These are phyloP conservation scores for Agapostemon virescens DNA, from an alignment of 2,888 invertebrate genomes.

Conservation along the genomic window DNA sequence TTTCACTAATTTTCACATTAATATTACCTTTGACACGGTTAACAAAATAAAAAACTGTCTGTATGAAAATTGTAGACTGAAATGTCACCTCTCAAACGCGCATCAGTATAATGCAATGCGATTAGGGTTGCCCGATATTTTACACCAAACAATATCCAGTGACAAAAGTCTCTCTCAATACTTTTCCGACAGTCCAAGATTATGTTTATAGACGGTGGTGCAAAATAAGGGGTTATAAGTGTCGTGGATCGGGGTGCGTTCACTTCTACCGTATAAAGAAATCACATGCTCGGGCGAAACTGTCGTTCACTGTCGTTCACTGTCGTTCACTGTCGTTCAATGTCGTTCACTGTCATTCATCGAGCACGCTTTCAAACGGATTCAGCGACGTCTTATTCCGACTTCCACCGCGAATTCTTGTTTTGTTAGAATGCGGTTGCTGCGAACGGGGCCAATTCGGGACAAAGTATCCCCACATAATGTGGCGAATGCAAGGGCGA, in stretches of 20 bases:
- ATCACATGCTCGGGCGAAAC: too few relatives aligned
- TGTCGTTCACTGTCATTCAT: neutral
- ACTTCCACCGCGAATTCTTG: neutral
- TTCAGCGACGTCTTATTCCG: neutral
- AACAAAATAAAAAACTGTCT: too few relatives aligned
- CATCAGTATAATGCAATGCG: too few relatives aligned
- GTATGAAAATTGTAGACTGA: too few relatives aligned
- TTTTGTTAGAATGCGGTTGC: conserved; percentile 3
- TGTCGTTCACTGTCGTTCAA: too few relatives aligned
- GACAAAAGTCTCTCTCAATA: too few relatives aligned
- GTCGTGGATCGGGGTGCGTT: neutral
- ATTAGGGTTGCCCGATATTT: too few relatives aligned
- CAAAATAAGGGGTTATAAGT: neutral
- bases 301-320: neutral
- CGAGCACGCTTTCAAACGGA: neutral
- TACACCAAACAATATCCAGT: too few relatives aligned
- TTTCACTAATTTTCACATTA: too few relatives aligned
- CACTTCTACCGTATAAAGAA: neutral
- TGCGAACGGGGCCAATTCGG: conserved; percentile 21
- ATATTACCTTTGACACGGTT: too few relatives aligned
- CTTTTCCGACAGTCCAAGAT: too few relatives aligned
- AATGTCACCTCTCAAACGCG: too few relatives aligned
- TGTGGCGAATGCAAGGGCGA: neutral
- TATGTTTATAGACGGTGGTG: neutral
- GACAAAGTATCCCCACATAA: conserved; percentile 1